Percentiles rank a stretch among this genome's conserved stretches.
These are phyloP conservation scores for Alethe diademata DNA, from an alignment of 2,113 vertebrate genomes.

Conservation along the genomic window DNA sequence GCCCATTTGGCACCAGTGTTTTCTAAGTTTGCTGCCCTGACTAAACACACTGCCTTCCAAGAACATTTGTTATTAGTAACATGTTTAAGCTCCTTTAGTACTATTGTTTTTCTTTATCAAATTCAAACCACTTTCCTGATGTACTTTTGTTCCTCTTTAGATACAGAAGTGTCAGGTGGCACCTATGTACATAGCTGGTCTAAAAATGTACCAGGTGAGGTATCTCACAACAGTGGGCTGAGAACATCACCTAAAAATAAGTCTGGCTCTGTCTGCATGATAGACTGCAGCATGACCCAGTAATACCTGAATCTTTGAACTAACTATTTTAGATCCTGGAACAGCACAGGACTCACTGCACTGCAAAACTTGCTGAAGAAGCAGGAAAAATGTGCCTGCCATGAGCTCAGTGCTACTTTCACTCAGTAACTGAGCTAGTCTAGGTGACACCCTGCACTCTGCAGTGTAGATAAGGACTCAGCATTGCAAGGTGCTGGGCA, in stretches of 20 bases:
- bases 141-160: background rate
- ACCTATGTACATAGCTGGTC: background rate
- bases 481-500: background rate
- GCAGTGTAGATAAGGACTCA: background rate
- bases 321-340: background rate
- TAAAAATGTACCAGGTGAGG: background rate
- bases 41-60: conserved; percentile 22
- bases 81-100: conserved; percentile 22
- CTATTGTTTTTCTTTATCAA: background rate
- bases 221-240: background rate
- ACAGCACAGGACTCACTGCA: background rate
- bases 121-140: background rate
- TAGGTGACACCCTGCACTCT: background rate
- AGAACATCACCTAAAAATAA: background rate
- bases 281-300: background rate
- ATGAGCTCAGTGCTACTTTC: background rate
- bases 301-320: background rate
- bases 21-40: background rate
- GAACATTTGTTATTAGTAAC: conserved; percentile 28
- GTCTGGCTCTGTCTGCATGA: background rate
- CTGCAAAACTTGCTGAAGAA: background rate
- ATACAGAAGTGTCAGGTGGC: background rate
- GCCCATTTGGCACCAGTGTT: conserved; percentile 32
- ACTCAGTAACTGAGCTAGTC: background rate
- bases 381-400: background rate